phyloP scores from a whole-genome alignment of 2,797 vertebrate species.

The Chaetophractus vellerosus region DNA sequence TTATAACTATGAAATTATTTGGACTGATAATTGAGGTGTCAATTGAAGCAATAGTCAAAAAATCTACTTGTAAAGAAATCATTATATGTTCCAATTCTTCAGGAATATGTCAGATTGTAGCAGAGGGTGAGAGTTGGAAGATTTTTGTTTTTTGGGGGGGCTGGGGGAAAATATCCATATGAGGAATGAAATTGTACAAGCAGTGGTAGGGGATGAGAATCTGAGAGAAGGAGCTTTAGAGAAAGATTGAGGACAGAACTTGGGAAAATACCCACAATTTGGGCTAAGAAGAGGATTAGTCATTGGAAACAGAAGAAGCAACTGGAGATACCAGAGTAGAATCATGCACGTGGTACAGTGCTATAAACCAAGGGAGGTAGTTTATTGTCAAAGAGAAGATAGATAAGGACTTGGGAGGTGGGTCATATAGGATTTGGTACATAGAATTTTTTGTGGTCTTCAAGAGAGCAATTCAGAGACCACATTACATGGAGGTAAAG shows the following conservation, averaged over 20 bases:
- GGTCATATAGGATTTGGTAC: conserved; percentile 9
- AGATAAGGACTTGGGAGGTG: background rate
- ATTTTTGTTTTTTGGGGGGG: conserved; percentile 29
- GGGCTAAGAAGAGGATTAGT: background rate
- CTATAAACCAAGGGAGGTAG: background rate
- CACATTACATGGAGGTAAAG: conserved; percentile 1
- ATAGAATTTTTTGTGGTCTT: conserved; percentile 18
- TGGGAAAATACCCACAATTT: conserved; percentile 5
- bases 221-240: conserved; percentile 7
- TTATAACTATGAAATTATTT: conserved; percentile 66
- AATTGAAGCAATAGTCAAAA: conserved; percentile 69
- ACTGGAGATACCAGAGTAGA: conserved; percentile 6
- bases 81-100: conserved; percentile 58
- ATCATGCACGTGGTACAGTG: background rate
- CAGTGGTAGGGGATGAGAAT: background rate
- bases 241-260: conserved; percentile 29
- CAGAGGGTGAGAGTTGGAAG: conserved; percentile 62
- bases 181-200: conserved; percentile 52
- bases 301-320: conserved; percentile 11
- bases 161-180: background rate
- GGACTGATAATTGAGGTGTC: conserved; percentile 65
- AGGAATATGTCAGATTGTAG: conserved; percentile 57
- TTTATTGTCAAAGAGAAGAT: conserved; percentile 14
- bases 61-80: conserved; percentile 65
- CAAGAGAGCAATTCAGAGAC: conserved; percentile 45